Evolutionary conservation across 2,797 vertebrate genomes (phyloP).

Genomic region (Taenioides sp.): DNA sequence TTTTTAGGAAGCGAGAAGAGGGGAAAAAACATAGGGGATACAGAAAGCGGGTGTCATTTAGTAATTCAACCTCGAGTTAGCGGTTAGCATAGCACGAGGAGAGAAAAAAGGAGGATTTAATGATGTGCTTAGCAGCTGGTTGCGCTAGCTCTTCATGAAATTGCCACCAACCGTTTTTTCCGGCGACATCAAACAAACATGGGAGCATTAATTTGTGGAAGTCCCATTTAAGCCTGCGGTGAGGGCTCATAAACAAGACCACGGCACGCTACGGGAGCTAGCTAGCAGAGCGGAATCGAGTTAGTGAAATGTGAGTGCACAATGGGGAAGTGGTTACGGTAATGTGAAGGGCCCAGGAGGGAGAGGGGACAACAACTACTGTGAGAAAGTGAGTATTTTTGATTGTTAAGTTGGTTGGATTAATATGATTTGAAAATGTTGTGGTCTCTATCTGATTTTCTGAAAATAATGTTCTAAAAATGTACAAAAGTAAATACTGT

Average conservation of each 20-base stretch:
- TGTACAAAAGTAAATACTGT: no score
- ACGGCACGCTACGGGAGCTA: slow-evolving; percentile 11
- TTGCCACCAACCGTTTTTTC: slow-evolving; percentile 49
- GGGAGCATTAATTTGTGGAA: slow-evolving; percentile 61
- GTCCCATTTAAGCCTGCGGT: slow-evolving; percentile 54
- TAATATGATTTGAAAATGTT: no score
- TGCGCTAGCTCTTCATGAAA: slow-evolving; percentile 43
- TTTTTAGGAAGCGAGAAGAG: slow-evolving; percentile 18
- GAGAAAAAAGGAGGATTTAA: slow-evolving; percentile 35
- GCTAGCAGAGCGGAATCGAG: slow-evolving; percentile 10
- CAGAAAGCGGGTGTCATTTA: slow-evolving; percentile 13
- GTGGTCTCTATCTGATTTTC: no score
- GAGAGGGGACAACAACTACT: background rate
- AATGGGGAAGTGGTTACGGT: no score
- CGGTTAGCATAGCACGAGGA: slow-evolving; percentile 11
- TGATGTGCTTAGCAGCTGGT: slow-evolving; percentile 50
- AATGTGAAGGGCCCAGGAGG: background rate
- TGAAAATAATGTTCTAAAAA: no score
- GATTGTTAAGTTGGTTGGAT: no score
- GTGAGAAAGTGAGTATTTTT: background rate
- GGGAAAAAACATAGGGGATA: slow-evolving; percentile 5
- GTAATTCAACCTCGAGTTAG: slow-evolving; percentile 17
- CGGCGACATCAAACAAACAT: slow-evolving; percentile 63
- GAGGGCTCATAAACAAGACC: slow-evolving; percentile 43
- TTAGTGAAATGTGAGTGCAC: slow-evolving; percentile 21